Evolutionary conservation across 2,888 invertebrate genomes (phyloP), one percentile per base, ranked within the genome.

Genomic region (Limnephilus marmoratus): DNA sequence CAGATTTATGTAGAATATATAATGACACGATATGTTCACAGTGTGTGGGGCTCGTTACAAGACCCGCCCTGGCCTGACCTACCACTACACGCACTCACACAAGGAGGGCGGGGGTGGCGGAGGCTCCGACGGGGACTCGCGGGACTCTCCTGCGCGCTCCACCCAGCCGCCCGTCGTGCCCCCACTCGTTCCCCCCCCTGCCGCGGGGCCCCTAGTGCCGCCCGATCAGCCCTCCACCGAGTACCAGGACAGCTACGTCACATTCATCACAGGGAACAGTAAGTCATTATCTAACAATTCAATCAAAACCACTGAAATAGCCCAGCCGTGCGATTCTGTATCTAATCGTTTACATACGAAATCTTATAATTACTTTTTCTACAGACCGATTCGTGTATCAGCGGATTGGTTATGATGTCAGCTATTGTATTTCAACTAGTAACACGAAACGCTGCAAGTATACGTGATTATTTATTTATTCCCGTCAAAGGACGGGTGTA

Each of bases 1-100:
- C 0, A 45, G 45, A 12, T 12, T 45, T 45, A 0, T 45, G 45
- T 45, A 45, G 45, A 11, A 12, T 45, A 12, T 45, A 12, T 45
- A 68, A 34, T 68, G 24, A 68, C 5, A 24, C 24, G 2, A 68
- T 68, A 24, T 24, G 24, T 15, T 45, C 97, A 95, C 97, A 98
- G 98, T 98, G 95, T 99, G 99, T 97, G 98, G 68, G 2, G 98
- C 95, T 98, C 98, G 95, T 98, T 99, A 95, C 99, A 99, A 97
- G 99, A 99, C 97, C 99, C 99, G 94, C 97, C 99, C 99, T 94
- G 99, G 99, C 94, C 97, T 99, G 95, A 98, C 98, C 94, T 99
- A 99, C 97, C 99, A 99, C 97, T 98, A 98, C 97, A 98, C 98
- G 95, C 99, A 99, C 96, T 98, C 98, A 95, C 98, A 98, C 97